Conservation (phyloP, 2,888 invertebrate species). For the Lasioglossum lativentre region DNA sequence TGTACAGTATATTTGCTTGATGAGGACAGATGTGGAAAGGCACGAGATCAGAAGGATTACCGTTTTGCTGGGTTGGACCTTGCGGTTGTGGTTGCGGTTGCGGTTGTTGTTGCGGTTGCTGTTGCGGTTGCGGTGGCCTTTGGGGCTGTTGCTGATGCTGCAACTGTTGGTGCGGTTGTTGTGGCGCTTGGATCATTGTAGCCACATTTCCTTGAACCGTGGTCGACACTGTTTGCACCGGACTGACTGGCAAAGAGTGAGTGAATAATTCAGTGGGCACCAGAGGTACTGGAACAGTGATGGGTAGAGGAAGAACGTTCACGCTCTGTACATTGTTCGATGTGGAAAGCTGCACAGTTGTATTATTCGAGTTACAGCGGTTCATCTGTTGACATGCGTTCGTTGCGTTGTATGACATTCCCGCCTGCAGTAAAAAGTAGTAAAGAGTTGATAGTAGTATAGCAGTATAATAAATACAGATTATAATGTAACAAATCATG, state of each 20-base stretch:
- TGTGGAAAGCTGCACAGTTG: conserved; percentile 60
- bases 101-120: conserved; percentile 59
- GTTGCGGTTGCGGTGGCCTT: conserved; percentile 65
- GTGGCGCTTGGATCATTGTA: conserved; percentile 77
- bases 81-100: conserved; percentile 70
- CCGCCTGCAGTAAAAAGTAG: conserved; percentile 68
- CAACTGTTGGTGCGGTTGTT: conserved; percentile 67
- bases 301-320: conserved; percentile 77
- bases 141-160: conserved; percentile 72
- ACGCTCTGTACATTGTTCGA: conserved; percentile 73
- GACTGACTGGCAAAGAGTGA: conserved; percentile 74
- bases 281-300: conserved; percentile 79
- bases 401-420: conserved; percentile 74
- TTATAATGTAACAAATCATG: neutral
- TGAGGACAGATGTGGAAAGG: conserved; percentile 78
- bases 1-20: conserved; percentile 77
- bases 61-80: conserved; percentile 66
- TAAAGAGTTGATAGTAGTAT: neutral
- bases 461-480: neutral
- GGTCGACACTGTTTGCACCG: conserved; percentile 70
- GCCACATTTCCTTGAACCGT: conserved; percentile 70
- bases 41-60: conserved; percentile 74
- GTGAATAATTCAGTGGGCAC: conserved; percentile 79
- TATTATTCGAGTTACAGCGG: conserved; percentile 61
- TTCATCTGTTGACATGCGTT: conserved; percentile 73